These are phyloP conservation scores for Meteorus cinctellus DNA, from an alignment of 2,888 invertebrate genomes.

Conservation along the genomic window DNA sequence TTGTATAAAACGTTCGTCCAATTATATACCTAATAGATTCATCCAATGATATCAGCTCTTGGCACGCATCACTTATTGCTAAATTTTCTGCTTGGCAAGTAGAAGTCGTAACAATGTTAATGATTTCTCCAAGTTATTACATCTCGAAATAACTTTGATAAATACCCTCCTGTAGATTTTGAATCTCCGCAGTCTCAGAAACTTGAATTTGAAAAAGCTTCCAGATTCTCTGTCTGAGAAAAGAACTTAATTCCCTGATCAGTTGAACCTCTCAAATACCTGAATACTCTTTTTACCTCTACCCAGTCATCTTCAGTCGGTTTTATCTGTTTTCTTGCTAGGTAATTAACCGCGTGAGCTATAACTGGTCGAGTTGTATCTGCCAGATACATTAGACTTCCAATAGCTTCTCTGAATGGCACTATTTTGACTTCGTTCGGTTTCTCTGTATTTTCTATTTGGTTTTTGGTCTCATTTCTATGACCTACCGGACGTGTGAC, in stretches of 20 bases:
- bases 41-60: conserved; percentile 50
- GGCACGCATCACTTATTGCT: conserved; percentile 52
- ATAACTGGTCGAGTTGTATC: conserved; percentile 41
- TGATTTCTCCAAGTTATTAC: conserved; percentile 51
- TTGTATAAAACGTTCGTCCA: too few relatives aligned
- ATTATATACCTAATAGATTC: conserved; percentile 47
- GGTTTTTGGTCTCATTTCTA: conserved; percentile 13
- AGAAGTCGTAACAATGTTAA: conserved; percentile 48
- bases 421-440: conserved; percentile 32
- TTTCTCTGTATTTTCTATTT: background rate
- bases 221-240: conserved; percentile 39
- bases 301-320: conserved; percentile 44
- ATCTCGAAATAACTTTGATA: conserved; percentile 48
- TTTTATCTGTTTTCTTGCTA: conserved; percentile 39
- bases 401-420: conserved; percentile 51
- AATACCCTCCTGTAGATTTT: conserved; percentile 47
- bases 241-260: conserved; percentile 38
- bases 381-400: conserved; percentile 53
- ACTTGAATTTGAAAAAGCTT: conserved; percentile 52
- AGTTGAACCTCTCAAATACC: conserved; percentile 42
- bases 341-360: conserved; percentile 32
- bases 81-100: conserved; percentile 46
- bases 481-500: conserved; percentile 45
- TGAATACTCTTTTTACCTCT: conserved; percentile 38
- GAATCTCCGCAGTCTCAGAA: conserved; percentile 51